Conservation (phyloP, 2,113 vertebrate genomes). For the Lamprotornis superbus region DNA sequence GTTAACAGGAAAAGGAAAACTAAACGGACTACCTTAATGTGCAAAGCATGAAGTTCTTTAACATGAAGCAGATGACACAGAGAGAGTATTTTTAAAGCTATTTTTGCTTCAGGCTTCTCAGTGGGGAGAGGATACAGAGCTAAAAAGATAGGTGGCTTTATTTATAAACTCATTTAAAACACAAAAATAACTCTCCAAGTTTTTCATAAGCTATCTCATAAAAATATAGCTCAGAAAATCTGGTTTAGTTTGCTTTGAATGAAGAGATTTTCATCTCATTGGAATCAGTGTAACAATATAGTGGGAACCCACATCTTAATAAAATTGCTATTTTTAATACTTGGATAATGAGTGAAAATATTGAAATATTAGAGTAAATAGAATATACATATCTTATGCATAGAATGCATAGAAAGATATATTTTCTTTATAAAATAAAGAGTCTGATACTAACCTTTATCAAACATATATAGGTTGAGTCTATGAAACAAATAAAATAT, state of each 20-base stretch:
- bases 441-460: background rate
- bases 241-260: background rate
- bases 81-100: background rate
- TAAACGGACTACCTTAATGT: background rate
- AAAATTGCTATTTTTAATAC: background rate
- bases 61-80: background rate
- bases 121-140: background rate
- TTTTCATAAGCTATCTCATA: background rate
- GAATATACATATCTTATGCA: background rate
- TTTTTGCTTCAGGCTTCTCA: slow-evolving; percentile 27
- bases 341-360: background rate
- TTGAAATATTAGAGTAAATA: background rate
- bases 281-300: background rate
- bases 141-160: slow-evolving; percentile 19
- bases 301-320: background rate
- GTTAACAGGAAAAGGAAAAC: background rate
- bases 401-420: background rate
- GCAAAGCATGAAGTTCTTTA: background rate
- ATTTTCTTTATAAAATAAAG: background rate
- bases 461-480: background rate
- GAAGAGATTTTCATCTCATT: background rate
- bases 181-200: background rate
- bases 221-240: background rate
- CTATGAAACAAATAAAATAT: background rate
- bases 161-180: slow-evolving; percentile 26